Percentiles rank a stretch among this genome's conserved stretches.
Conservation (phyloP, 2,113 vertebrate species). For the Ammodytes dubius region DNA sequence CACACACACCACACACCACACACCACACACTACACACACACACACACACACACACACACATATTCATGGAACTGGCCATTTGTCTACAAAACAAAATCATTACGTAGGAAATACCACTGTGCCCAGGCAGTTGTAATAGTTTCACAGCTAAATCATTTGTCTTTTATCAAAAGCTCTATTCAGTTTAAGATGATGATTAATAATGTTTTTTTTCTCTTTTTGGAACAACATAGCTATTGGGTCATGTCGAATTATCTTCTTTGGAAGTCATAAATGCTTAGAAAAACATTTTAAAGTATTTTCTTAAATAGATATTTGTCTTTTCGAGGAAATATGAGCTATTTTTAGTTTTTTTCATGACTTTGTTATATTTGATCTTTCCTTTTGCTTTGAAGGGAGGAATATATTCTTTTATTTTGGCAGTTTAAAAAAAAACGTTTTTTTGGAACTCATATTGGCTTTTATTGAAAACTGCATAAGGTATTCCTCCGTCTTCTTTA, state of each 20-base stretch:
- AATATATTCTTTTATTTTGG: neutral
- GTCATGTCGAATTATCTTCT: neutral
- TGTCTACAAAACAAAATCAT: neutral
- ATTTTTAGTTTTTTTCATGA: too few relatives aligned
- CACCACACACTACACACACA: too few relatives aligned
- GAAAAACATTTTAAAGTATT: too few relatives aligned
- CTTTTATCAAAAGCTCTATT: neutral
- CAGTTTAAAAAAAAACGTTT: neutral
- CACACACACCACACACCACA: too few relatives aligned
- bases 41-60: constrained; percentile 12
- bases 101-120: neutral
- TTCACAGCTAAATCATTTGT: neutral
- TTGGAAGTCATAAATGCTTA: neutral
- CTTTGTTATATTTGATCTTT: too few relatives aligned
- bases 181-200: neutral
- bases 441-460: neutral
- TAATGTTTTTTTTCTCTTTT: neutral
- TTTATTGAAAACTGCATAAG: neutral
- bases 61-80: neutral
- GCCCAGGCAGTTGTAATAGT: neutral
- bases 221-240: too few relatives aligned
- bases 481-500: too few relatives aligned
- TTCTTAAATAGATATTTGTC: too few relatives aligned
- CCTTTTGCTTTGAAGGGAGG: neutral
- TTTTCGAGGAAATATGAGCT: too few relatives aligned